Conservation (phyloP, 2,888 invertebrate genomes). For the Polylopha cassiicola region DNA sequence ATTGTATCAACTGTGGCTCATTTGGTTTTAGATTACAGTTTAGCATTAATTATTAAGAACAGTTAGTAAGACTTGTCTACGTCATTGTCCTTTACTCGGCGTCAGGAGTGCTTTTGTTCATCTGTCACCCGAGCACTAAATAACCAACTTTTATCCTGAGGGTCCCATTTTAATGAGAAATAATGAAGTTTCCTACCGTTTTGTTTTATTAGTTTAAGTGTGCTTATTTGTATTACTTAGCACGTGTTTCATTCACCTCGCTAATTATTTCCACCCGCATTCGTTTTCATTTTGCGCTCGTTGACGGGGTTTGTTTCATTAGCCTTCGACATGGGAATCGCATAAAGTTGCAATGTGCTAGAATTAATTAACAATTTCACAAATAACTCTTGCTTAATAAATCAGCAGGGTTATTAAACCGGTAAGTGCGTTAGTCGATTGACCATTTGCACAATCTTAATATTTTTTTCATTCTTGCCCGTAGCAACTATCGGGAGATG, state of each 20-base stretch:
- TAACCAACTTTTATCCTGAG: constrained; percentile 66
- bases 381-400: background rate
- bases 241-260: constrained; percentile 50
- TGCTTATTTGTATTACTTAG: constrained; percentile 71
- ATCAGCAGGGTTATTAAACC: too few relatives aligned
- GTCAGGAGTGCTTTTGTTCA: constrained; percentile 54
- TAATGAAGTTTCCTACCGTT: constrained; percentile 65
- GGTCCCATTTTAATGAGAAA: constrained; percentile 69
- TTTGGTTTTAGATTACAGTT: too few relatives aligned
- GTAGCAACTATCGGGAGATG: too few relatives aligned
- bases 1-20: too few relatives aligned
- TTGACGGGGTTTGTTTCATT: constrained; percentile 15
- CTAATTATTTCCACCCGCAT: constrained; percentile 29
- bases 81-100: constrained; percentile 40
- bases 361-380: constrained; percentile 10
- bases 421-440: too few relatives aligned
- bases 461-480: too few relatives aligned
- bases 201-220: constrained; percentile 68
- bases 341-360: background rate
- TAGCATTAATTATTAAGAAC: too few relatives aligned
- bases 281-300: constrained; percentile 21
- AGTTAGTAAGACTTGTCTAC: constrained; percentile 42
- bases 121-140: constrained; percentile 65
- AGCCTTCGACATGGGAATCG: constrained; percentile 8
- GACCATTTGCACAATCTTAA: background rate